These are phyloP conservation scores for Drosophila borealis DNA, from an alignment of 2,888 invertebrate species.

Conservation along the genomic window DNA sequence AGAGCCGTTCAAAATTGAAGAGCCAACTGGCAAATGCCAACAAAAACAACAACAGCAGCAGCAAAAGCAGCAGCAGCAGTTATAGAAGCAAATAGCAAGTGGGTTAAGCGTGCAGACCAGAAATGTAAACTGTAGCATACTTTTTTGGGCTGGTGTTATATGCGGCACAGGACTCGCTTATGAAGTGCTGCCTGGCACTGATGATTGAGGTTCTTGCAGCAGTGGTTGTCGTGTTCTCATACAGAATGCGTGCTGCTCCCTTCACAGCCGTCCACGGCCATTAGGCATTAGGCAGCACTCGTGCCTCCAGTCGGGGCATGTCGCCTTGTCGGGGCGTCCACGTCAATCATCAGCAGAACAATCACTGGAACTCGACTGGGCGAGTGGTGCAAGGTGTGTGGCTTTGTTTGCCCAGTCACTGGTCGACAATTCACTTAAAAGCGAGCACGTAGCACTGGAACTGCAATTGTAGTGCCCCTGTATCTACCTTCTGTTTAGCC, in stretches of 20 bases:
- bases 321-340: constrained; percentile 42
- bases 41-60: constrained; percentile 18
- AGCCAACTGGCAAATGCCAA: constrained; percentile 28
- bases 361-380: constrained; percentile 26
- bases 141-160: constrained; percentile 36
- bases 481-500: not conserved
- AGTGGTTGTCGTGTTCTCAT: constrained; percentile 21
- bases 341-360: constrained; percentile 53
- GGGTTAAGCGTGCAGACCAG: constrained; percentile 41
- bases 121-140: constrained; percentile 40
- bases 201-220: constrained; percentile 68
- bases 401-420: constrained; percentile 61
- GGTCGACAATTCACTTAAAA: constrained; percentile 74
- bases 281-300: constrained; percentile 56
- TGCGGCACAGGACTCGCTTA: constrained; percentile 22
- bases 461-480: constrained; percentile 7
- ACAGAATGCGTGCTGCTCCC: constrained; percentile 22
- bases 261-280: constrained; percentile 25
- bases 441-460: constrained; percentile 38
- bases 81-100: constrained; percentile 26
- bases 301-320: constrained; percentile 50
- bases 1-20: constrained; percentile 19
- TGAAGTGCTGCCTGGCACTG: constrained; percentile 47
- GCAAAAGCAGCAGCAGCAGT: not conserved
- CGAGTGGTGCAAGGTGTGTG: constrained; percentile 41